Evolutionary conservation across 1,140 invertebrate genomes (phyloP).

Genomic region (Trachymyrmex cornetzi): DNA sequence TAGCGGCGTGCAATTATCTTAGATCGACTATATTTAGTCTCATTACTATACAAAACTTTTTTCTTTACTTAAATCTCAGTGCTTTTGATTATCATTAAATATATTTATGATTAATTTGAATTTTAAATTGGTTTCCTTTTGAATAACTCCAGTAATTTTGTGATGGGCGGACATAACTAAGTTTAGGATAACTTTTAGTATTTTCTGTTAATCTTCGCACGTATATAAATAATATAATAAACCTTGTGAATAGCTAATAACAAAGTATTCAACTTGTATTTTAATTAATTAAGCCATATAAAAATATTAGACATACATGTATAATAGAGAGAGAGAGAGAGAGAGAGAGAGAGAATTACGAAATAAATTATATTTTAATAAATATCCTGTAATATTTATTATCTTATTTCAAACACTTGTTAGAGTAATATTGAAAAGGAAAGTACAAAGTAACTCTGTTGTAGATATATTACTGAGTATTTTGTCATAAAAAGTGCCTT

Average conservation of each 20-base stretch:
- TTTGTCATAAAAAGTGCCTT: slow-evolving; percentile 50
- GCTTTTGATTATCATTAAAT: slow-evolving; percentile 20
- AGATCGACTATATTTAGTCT: slow-evolving; percentile 44
- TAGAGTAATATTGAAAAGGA: slow-evolving; percentile 7
- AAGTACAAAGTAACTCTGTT: not conserved
- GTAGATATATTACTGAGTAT: slow-evolving; percentile 27
- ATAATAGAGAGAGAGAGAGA: no score
- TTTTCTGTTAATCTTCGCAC: not conserved
- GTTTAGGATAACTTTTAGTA: not conserved
- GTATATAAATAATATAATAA: not conserved
- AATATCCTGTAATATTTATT: slow-evolving; percentile 25
- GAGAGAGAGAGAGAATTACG: no score
- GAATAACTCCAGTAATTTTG: slow-evolving; percentile 11
- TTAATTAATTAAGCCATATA: slow-evolving; percentile 10
- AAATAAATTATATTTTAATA: not conserved
- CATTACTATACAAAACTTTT: slow-evolving; percentile 37
- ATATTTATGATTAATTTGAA: slow-evolving; percentile 14
- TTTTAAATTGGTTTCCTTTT: not conserved
- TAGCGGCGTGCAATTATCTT: slow-evolving; percentile 36
- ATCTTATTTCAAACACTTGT: slow-evolving; percentile 21
- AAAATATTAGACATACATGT: not conserved
- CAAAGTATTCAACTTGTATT: not conserved
- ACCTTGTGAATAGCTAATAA: not conserved
- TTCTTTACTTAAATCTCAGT: not conserved
- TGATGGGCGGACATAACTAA: not conserved